Base-by-base conservation (phyloP, 1,140 invertebrate genomes). In the Pantala flavescens region DNA sequence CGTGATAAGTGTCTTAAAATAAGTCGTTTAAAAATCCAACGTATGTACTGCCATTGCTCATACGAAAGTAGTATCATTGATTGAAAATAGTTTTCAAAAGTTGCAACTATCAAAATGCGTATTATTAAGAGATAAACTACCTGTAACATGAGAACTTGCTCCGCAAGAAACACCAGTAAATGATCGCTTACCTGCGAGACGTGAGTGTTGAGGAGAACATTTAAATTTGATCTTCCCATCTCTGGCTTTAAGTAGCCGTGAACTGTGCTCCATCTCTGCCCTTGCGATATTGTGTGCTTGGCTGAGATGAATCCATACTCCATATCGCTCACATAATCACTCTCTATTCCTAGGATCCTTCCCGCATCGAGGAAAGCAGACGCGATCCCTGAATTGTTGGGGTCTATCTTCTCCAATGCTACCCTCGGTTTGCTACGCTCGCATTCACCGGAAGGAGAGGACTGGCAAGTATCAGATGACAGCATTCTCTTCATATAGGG, bases 151-250 rank as follows among this genome's bases (percentile, higher is more conserved):
- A n/a, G n/a, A n/a, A n/a, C n/a, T n/a, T n/a, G n/a, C n/a, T n/a
- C n/a, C n/a, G n/a, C n/a, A n/a, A n/a, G n/a, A n/a, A n/a, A n/a
- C n/a, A n/a, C n/a, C n/a, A n/a, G n/a, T n/a, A n/a, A n/a, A n/a
- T n/a, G n/a, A n/a, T n/a, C n/a, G 74, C 71, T 73, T 79, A 87
- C 85, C 79, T 84, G 86, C 0, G 82, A 87, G 0, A 88, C 91
- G 42, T 89, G 81, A 0, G 91, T 89, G 42, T 90, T 88, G 0
- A 88, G 84, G 43, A 92, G 77, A 0, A 93, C 85, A 55, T 90
- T 87, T 0, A 95, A 81, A 80, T 94, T 95, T 36, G 80, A 80
- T 74, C 89, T 84, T 36, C 87, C 85, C 76, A 89, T 81, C 3
- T 85, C 86, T n/a, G 89, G 86, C 73, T 86, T 84, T 0, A 95